These are phyloP conservation scores for Anolis sagrei DNA, from an alignment of 2,113 vertebrate species.

Conservation along the genomic window DNA sequence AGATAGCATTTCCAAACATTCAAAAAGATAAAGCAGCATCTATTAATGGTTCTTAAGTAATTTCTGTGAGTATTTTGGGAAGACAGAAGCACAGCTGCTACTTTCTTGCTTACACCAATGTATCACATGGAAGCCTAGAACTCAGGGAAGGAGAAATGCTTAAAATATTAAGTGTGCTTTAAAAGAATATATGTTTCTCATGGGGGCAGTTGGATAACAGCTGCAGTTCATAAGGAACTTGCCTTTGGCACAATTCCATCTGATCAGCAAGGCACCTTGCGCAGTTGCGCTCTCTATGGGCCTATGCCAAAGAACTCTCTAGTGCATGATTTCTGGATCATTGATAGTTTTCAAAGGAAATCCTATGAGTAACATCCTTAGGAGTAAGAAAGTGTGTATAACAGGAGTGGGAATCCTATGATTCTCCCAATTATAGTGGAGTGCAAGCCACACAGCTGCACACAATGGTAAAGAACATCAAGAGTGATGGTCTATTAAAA, in stretches of 20 bases:
- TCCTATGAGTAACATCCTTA: not conserved
- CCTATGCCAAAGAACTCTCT: not conserved
- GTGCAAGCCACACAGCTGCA: no score
- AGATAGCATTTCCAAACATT: not conserved
- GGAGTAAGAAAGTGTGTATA: not conserved
- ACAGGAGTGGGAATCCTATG: no score
- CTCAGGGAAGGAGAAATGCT: no score
- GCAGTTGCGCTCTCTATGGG: not conserved
- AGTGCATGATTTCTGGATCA: not conserved
- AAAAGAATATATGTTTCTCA: not conserved
- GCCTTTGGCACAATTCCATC: not conserved
- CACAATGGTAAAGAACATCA: no score
- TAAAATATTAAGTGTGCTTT: not conserved
- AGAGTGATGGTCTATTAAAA: no score
- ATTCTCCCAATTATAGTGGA: no score
- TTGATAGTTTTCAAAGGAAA: not conserved
- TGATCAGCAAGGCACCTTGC: not conserved
- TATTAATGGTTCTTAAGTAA: not conserved
- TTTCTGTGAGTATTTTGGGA: not conserved
- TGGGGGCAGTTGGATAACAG: not conserved
- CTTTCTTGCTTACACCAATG: conserved; percentile 5
- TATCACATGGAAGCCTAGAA: not conserved
- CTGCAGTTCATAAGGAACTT: not conserved
- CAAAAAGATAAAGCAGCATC: not conserved
- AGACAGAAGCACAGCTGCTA: not conserved